Conservation (phyloP, 2,888 invertebrate species). For the Cephus pulcher region DNA sequence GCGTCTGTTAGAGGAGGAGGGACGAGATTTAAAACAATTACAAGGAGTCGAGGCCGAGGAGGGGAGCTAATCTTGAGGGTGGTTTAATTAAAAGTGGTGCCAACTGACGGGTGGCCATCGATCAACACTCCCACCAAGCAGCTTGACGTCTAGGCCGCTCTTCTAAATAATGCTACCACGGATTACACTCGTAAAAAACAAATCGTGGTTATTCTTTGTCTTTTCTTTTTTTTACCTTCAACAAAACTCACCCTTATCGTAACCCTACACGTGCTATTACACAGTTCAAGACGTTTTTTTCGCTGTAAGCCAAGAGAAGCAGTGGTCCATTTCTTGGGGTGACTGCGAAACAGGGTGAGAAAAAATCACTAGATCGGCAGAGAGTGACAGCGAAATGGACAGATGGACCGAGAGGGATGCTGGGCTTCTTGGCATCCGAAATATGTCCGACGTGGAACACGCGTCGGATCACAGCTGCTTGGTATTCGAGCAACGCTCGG, state of each 20-base stretch:
- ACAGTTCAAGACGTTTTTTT: neutral
- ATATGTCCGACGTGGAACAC: conserved; percentile 41
- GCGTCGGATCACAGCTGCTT: conserved; percentile 29
- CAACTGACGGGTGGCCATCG: conserved; percentile 67
- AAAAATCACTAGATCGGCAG: neutral
- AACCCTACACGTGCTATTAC: neutral
- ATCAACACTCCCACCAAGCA: conserved; percentile 57
- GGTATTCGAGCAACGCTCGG: conserved; percentile 58
- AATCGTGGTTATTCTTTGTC: neutral
- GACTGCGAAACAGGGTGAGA: neutral
- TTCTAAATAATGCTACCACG: neutral
- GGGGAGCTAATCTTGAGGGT: conserved; percentile 65
- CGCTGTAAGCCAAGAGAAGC: neutral
- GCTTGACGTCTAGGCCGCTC: conserved; percentile 39
- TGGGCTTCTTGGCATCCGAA: conserved; percentile 53
- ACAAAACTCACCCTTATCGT: neutral
- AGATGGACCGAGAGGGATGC: conserved; percentile 1
- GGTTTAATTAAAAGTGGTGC: conserved; percentile 67
- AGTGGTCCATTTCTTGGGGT: neutral
- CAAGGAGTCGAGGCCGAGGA: conserved; percentile 49
- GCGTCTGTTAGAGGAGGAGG: conserved; percentile 26
- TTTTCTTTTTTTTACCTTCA: conserved; percentile 22
- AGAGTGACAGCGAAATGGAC: neutral
- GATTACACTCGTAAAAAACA: neutral
- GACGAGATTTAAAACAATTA: conserved; percentile 66